phyloP scores from a whole-genome alignment of 35 echinoderm and acorn worm species.

The Apostichopus californicus region DNA sequence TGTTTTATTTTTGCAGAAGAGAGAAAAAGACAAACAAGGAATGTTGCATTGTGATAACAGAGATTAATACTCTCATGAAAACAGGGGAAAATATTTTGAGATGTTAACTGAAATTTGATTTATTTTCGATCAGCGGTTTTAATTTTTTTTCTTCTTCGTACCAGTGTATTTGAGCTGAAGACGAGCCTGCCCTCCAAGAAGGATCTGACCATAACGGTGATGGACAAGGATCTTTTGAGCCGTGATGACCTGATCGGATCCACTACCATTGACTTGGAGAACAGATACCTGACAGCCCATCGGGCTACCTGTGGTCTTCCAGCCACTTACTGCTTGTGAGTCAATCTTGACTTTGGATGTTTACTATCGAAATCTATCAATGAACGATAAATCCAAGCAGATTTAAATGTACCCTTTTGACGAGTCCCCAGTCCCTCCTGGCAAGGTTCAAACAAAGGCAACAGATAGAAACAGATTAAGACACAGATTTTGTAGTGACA shows the following conservation, averaged over 20 bases:
- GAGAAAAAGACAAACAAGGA: too few species aligned
- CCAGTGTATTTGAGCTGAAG: conserved; percentile 84
- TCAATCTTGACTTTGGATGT: neutral
- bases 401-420: too few species aligned
- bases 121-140: too few species aligned
- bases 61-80: too few species aligned
- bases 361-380: too few species aligned
- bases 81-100: neutral
- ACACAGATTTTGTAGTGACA: too few species aligned
- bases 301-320: conserved; percentile 80
- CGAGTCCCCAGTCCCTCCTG: too few species aligned
- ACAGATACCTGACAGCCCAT: conserved; percentile 66
- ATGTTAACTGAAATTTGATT: neutral
- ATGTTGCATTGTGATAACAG: neutral
- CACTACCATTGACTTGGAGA: conserved; percentile 81
- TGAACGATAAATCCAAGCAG: too few species aligned
- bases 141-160: neutral
- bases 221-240: conserved; percentile 80
- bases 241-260: conserved; percentile 83
- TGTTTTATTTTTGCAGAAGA: too few species aligned
- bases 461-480: too few species aligned
- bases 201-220: conserved; percentile 63
- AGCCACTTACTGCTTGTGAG: conserved; percentile 73
- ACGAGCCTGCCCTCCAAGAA: conserved; percentile 66
- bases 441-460: too few species aligned